Percentiles rank a stretch among this genome's conserved stretches.
Conservation (phyloP, 2,113 vertebrate species). For the Trachemys scripta region DNA sequence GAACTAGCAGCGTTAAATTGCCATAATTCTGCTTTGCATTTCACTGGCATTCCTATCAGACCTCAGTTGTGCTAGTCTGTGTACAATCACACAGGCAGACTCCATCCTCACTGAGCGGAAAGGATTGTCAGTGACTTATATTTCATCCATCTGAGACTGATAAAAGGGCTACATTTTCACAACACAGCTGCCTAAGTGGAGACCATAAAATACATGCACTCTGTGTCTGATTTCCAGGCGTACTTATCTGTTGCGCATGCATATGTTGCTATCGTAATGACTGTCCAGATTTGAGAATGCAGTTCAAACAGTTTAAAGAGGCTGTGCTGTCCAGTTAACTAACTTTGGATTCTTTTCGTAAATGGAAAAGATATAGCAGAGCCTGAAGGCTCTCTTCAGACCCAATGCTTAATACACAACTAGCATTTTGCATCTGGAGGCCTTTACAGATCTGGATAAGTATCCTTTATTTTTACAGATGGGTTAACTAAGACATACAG, state of each 20-base stretch:
- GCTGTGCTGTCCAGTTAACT: background rate
- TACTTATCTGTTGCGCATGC: background rate
- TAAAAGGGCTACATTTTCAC: background rate
- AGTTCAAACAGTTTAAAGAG: background rate
- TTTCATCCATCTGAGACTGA: too few species aligned
- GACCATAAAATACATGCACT: fast-evolving
- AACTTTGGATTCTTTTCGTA: background rate
- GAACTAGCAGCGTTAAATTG: background rate
- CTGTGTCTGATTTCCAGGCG: background rate
- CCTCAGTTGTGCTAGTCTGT: fast-evolving
- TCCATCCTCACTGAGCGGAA: background rate
- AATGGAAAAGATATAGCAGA: background rate
- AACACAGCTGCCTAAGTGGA: fast-evolving
- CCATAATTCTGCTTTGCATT: fast-evolving
- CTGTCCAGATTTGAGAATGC: fast-evolving
- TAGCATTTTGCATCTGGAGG: background rate
- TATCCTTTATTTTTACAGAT: background rate
- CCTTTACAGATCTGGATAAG: background rate
- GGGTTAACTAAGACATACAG: background rate
- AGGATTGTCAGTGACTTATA: too few species aligned
- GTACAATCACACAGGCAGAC: background rate
- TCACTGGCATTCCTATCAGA: background rate
- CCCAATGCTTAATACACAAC: fast-evolving
- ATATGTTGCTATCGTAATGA: fast-evolving
- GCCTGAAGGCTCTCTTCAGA: background rate